Evolutionary conservation across 30 jellyfish, hydroid and myxozoan genomes (phyloP).

Genomic region (Pseudorhiza aurosa): DNA sequence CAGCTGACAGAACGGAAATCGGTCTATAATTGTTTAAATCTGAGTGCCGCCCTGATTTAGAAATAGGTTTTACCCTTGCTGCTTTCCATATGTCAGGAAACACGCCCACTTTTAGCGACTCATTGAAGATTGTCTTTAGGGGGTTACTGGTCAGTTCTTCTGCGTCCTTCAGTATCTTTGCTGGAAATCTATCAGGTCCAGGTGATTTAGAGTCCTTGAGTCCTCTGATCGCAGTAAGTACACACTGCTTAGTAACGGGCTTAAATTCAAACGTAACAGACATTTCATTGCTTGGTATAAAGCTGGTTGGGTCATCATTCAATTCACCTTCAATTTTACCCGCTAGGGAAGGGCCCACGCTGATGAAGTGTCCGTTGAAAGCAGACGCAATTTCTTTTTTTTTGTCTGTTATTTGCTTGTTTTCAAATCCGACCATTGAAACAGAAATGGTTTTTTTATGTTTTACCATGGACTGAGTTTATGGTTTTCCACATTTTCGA

Average conservation of each 20-base stretch:
- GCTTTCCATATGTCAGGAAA: slow-evolving; percentile 34
- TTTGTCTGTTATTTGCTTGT: slow-evolving; percentile 40
- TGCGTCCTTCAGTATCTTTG: slow-evolving; percentile 26
- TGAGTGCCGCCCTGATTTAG: slow-evolving; percentile 15
- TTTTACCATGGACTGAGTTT: slow-evolving; percentile 1
- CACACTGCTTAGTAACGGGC: neutral
- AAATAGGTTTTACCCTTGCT: slow-evolving; percentile 46
- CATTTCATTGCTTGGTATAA: too few species aligned
- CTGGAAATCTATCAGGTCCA: slow-evolving; percentile 34
- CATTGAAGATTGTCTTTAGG: neutral
- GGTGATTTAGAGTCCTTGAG: slow-evolving; percentile 14
- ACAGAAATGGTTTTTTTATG: slow-evolving; percentile 25
- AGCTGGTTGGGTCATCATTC: too few species aligned
- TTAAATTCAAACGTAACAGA: too few species aligned
- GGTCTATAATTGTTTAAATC: slow-evolving; percentile 13
- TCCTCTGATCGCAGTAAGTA: neutral
- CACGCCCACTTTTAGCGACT: slow-evolving; percentile 12
- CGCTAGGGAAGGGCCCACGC: slow-evolving; percentile 29
- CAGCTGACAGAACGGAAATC: slow-evolving; percentile 24
- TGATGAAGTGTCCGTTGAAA: slow-evolving; percentile 25
- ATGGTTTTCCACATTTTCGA: slow-evolving; percentile 40
- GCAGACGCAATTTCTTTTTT: slow-evolving; percentile 47
- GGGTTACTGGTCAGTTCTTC: slow-evolving; percentile 21
- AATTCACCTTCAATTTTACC: neutral
- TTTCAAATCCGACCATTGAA: slow-evolving; percentile 14